Base-by-base conservation (phyloP, 2,888 invertebrate species). In the Eudasyphora cyanicolor region DNA sequence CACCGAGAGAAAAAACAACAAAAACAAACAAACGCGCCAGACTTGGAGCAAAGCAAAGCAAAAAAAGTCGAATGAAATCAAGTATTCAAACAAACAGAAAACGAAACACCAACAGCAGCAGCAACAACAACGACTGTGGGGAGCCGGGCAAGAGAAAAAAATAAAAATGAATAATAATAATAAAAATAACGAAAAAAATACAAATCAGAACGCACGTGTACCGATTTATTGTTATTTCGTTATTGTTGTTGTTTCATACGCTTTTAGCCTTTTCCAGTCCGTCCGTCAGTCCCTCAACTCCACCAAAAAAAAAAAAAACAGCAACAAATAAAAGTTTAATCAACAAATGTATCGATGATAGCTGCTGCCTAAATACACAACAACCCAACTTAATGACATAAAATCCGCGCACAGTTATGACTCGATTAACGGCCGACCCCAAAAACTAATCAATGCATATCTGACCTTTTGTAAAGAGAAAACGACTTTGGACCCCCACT, bases 191-290 rank as follows among this genome's bases (percentile, higher is more conserved):
- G 82, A 85, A 79, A 84, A 73, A 60, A 78, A 80, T 51, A 86
- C 81, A 86, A 88, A 89, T 87, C 86, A 88, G 89, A 88, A 88
- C 89, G 87, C 87, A 88, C 84, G 88, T 89, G 89, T 82, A 85
- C 71, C 82, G 76, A 79, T 82, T 82, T 84, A 21, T 42, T 74
- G 45, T 49, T 71, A 19, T 29, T 60, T 60, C 24, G 24, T 42
- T 57, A 27, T 38, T 70, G 5, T 69, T 69, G 1, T 51, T 54
- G 24, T 76, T 54, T 42, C 69, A 38, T 73, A 49, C 60, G 45
- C 38, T 35, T 62, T 73, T 64, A 71, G 71, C 51, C 60, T 64
- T 32, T 64, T 38, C 12, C 10, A 12, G 24, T 35, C 54, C 3
- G 10, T 12, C 19, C 19, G 17, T 17, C 4, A 14, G 4, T 17